These are phyloP conservation scores for Dendrolimus kikuchii DNA, from an alignment of 1,140 invertebrate species.

Conservation along the genomic window DNA sequence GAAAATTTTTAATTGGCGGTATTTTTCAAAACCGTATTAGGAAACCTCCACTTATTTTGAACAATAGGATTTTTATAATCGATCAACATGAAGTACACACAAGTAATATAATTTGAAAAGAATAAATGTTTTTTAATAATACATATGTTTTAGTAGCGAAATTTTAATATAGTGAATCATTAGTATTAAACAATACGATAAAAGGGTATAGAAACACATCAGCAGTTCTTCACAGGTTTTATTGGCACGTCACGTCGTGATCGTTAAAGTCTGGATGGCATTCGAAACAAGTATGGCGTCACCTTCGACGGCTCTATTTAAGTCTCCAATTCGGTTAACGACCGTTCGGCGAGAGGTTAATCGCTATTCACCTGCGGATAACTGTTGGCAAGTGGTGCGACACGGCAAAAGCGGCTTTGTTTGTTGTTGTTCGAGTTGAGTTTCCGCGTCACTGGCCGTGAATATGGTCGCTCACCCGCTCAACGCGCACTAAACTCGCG, in stretches of 20 bases:
- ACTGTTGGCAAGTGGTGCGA: constrained; percentile 32
- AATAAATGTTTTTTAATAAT: no score
- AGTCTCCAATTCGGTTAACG: constrained; percentile 54
- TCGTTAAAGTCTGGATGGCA: constrained; percentile 46
- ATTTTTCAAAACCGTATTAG: no score
- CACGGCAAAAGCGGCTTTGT: constrained; percentile 28
- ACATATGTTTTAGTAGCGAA: no score
- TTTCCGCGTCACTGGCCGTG: constrained; percentile 41
- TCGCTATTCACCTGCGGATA: constrained; percentile 50
- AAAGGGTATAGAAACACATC: constrained; percentile 16
- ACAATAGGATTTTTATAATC: no score
- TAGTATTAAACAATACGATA: not conserved
- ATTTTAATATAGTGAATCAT: no score
- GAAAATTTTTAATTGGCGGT: no score
- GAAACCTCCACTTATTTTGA: no score
- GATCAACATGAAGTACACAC: no score
- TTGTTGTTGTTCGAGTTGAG: constrained; percentile 20
- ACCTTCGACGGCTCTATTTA: constrained; percentile 33
- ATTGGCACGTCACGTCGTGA: constrained; percentile 30
- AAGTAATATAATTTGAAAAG: no score
- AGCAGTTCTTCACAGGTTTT: constrained; percentile 49
- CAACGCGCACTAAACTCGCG: constrained; percentile 32
- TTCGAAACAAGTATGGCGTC: constrained; percentile 38
- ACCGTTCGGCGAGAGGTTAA: constrained; percentile 56
- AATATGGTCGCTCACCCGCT: constrained; percentile 53